Base-by-base conservation (phyloP, 2,113 vertebrate genomes). In the Gambusia holbrooki region DNA sequence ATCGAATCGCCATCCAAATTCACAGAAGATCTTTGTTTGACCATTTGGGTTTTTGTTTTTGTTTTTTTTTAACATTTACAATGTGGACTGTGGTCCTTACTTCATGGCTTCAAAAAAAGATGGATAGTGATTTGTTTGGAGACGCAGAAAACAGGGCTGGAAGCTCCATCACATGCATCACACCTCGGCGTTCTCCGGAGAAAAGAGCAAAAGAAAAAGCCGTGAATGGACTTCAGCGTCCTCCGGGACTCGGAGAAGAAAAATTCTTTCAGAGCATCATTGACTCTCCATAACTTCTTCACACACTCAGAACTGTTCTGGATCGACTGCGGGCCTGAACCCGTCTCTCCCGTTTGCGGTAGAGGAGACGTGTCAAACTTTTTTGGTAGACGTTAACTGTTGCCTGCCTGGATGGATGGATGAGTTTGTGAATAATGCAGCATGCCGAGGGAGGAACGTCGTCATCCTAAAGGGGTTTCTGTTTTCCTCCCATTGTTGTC, bases 271-370 rank as follows among this genome's bases (percentile, higher is more conserved):
- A 70, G 71, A 74, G 73, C 72, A 58, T 68, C 72, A 25, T 17
- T 2, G 2, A 62, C 75, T 65, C 63, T 51, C 62, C 85, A 33
- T 90, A 84, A 82, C 84, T 84, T 86, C 80, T 75, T 66, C 80
- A 76, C 77, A 73, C 35, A 76, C 74, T 28, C 60, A 60, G 65
- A 64, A 86, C 77, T 77, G 79, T 79, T 75, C 62, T 88, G 90
- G 90, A 89, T 90, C 86, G 87, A 77, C 33, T 68, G 77, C 88
- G 85, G 92, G 88, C 88, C 71, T 67, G 40, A 61, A 19, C 42
- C 42, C 32, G 30, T 83, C 73, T 77, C 33, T 84, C 42, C 51
- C 32, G 2, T 76, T 79, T 84, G 54, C 67, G 48, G 27, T 77
- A 51, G 71, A 79, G 37, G 3, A 32, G 69, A 74, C 3, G 68